phyloP scores from a whole-genome alignment of 2,797 vertebrate genomes.

The Poeciliopsis paucimaculata region DNA sequence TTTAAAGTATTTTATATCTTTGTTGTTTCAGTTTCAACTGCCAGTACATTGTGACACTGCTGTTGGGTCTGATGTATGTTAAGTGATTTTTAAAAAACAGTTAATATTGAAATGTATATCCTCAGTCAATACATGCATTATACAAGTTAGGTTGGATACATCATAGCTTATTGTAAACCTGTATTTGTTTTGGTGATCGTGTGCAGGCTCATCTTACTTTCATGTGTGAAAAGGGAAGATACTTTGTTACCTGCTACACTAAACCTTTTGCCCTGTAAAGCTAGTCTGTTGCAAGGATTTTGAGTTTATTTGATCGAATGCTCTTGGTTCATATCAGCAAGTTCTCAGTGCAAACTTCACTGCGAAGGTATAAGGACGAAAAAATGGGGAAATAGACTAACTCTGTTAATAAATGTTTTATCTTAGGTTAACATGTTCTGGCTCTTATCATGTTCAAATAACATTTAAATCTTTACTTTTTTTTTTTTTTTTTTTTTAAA shows the following conservation, averaged over 20 bases:
- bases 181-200: background rate
- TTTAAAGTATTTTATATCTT: background rate
- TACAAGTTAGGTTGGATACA: background rate
- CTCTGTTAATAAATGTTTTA: background rate
- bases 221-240: background rate
- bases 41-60: background rate
- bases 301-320: background rate
- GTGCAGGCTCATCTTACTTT: background rate
- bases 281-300: background rate
- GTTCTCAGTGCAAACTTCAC: background rate
- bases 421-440: background rate
- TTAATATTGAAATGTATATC: background rate
- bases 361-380: background rate
- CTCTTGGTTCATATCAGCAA: background rate
- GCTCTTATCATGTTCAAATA: background rate
- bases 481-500: background rate
- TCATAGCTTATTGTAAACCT: background rate
- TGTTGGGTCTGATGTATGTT: background rate
- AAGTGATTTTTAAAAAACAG: background rate
- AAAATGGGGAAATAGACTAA: background rate
- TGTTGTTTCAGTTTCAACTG: background rate
- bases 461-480: background rate
- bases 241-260: background rate
- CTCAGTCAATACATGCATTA: background rate
- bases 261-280: background rate